phyloP scores from a whole-genome alignment of 1,140 invertebrate species.

The Antheraea pernyi region DNA sequence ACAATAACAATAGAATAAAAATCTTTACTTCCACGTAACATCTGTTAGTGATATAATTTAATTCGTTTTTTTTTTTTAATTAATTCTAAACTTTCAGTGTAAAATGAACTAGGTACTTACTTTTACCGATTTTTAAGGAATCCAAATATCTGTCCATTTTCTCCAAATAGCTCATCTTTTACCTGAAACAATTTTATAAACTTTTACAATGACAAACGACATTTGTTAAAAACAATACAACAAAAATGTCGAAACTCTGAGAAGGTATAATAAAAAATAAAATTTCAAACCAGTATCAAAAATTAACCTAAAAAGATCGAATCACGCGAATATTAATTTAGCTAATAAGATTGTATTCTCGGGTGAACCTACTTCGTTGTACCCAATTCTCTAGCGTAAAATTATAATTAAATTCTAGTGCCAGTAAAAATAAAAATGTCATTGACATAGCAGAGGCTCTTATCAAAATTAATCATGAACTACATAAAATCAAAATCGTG shows the following conservation, averaged over 20 bases:
- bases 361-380: no score
- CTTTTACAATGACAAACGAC: not conserved
- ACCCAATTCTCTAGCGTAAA: no score
- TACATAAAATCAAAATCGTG: not conserved
- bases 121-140: conserved; percentile 68
- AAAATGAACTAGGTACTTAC: conserved; percentile 42
- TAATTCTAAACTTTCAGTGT: not conserved
- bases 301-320: not conserved
- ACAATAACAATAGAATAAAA: no score
- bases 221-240: conserved; percentile 13
- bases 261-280: not conserved
- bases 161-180: conserved; percentile 65
- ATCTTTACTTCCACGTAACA: no score
- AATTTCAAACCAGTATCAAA: not conserved
- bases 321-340: not conserved
- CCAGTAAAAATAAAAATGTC: no score
- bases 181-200: conserved; percentile 36
- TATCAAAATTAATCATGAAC: conserved; percentile 4
- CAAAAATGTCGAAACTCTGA: not conserved
- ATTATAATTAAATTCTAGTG: no score
- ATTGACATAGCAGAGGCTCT: not conserved
- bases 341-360: not conserved
- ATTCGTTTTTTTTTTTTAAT: no score
- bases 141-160: conserved; percentile 68
- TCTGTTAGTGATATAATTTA: no score